Evolutionary conservation across 1,140 invertebrate genomes (phyloP), one percentile per base, ranked within the genome.

Genomic region (Drosophila ercepeae): DNA sequence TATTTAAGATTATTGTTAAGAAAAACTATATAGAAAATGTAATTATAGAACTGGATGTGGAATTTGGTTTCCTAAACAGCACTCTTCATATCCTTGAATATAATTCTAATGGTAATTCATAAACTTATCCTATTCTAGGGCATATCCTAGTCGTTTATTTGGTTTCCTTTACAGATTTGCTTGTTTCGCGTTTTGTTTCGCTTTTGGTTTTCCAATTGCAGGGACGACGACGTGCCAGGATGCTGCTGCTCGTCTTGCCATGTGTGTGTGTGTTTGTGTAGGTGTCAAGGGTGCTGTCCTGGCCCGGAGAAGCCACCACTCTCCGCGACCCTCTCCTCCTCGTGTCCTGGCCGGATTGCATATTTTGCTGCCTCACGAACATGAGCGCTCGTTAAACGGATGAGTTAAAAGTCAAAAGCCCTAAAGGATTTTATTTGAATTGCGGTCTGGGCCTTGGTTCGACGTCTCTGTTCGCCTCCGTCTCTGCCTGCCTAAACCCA

Each of bases 401-500:
- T 88, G 82, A 88, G 82, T 88, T 88, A 88, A 88, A 88, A 88
- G 82, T 88, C 82, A 88, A 88, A 88, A 88, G 82, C 82, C 83
- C 82, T 88, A 89, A 88, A 88, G 82, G 82, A 88, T 88, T 88
- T 88, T 88, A 89, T 88, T 88, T 89, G 83, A 88, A 88, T 88
- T 88, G 82, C 82, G 82, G 82, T 88, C 81, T 88, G 70, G 45
- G 74, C 54, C 29, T 9, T 29, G 65, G 70, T 88, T 88, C 82
- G 82, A 88, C 82, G 70, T 75, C 69, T 78, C 46, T 60, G 19
- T 49, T 42, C 60, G 18, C 42, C 32, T 4, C 23, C 32, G 13
- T 6, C 8, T n/a, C n/a, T n/a, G n/a, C n/a, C n/a, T n/a, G n/a
- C n/a, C n/a, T n/a, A n/a, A n/a, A n/a, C n/a, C n/a, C n/a, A n/a